Evolutionary conservation across 2,113 vertebrate species (phyloP).

Genomic region (Sander lucioperca): DNA sequence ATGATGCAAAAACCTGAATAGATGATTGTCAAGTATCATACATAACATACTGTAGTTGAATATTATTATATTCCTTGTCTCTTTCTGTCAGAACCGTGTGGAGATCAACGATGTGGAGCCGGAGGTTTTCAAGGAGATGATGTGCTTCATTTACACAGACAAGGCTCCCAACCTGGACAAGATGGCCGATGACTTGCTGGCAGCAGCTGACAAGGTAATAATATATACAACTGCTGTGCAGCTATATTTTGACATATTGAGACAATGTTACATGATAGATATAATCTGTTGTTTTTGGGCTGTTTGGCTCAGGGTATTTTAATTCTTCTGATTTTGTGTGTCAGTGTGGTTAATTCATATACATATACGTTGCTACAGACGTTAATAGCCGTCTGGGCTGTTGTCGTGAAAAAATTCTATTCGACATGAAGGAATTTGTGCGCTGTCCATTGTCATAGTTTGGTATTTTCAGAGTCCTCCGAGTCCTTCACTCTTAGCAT

Average conservation of each 20-base stretch:
- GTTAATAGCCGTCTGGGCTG: not conserved
- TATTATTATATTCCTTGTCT: not conserved
- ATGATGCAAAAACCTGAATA: not conserved
- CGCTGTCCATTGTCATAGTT: too few species aligned
- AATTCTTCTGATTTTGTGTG: not conserved
- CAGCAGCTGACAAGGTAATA: conserved; percentile 96
- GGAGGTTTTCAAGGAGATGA: conserved; percentile 99
- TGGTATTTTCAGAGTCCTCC: too few species aligned
- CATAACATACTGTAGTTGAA: not conserved
- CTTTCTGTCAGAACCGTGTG: conserved; percentile 90
- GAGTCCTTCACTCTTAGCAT: too few species aligned
- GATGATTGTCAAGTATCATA: not conserved
- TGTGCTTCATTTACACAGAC: conserved; percentile 99
- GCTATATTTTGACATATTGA: not conserved
- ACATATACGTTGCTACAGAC: not conserved
- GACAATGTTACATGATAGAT: not conserved
- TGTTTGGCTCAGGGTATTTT: not conserved
- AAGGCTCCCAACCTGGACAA: conserved; percentile 98
- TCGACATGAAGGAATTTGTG: too few species aligned
- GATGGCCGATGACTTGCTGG: conserved; percentile 98
- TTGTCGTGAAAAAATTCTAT: too few species aligned
- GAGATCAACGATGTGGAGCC: conserved; percentile 99
- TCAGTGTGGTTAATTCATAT: not conserved
- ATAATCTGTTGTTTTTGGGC: not conserved
- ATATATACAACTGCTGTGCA: not conserved